These are phyloP conservation scores for Brachyistius frenatus DNA, from an alignment of 2,113 vertebrate species.

Conservation along the genomic window DNA sequence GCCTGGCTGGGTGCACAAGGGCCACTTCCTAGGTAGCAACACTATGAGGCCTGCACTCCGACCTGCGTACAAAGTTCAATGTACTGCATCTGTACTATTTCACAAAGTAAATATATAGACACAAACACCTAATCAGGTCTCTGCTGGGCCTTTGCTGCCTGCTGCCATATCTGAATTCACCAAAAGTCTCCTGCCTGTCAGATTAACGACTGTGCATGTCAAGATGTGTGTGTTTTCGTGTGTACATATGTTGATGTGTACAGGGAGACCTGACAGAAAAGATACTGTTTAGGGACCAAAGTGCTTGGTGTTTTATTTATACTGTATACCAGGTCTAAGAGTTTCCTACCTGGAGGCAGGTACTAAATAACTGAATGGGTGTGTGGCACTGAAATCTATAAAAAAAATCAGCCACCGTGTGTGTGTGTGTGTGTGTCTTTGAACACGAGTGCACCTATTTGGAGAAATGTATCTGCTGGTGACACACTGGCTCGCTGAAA, in stretches of 20 bases:
- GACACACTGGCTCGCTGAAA: constrained; percentile 67
- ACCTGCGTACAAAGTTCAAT: constrained; percentile 59
- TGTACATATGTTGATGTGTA: constrained; percentile 42
- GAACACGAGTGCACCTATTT: constrained; percentile 12
- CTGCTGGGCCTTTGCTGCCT: constrained; percentile 52
- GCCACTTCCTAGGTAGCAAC: constrained; percentile 88
- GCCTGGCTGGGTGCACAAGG: constrained; percentile 69
- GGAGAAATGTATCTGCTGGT: constrained; percentile 56
- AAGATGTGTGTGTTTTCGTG: constrained; percentile 26
- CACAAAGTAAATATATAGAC: constrained; percentile 49
- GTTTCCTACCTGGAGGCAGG: constrained; percentile 63
- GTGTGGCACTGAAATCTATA: constrained; percentile 44
- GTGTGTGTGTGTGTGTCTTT: constrained; percentile 16
- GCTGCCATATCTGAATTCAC: constrained; percentile 49
- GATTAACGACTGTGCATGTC: constrained; percentile 42
- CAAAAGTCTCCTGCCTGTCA: constrained; percentile 51
- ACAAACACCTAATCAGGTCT: constrained; percentile 75
- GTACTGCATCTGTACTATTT: constrained; percentile 35
- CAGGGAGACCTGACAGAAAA: constrained; percentile 54
- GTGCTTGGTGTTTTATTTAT: constrained; percentile 73
- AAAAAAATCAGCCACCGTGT: constrained; percentile 33
- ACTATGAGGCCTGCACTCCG: constrained; percentile 62
- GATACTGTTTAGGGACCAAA: constrained; percentile 64
- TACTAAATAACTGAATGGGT: constrained; percentile 72
- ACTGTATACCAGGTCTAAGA: constrained; percentile 48